phyloP scores from a whole-genome alignment of 2,888 invertebrate species.

The Ophion ventricosus region DNA sequence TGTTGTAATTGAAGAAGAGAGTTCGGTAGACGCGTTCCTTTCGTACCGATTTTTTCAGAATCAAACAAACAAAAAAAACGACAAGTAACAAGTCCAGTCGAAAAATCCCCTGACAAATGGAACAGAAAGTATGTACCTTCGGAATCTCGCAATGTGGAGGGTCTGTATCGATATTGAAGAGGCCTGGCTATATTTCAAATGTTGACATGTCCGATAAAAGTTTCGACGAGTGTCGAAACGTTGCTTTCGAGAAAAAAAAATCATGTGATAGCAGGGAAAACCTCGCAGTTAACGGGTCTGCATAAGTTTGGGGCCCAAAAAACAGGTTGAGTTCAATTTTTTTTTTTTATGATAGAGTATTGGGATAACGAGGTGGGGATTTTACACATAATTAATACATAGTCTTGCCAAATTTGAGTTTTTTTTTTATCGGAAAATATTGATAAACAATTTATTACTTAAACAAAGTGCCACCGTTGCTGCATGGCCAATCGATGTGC shows the following conservation, averaged over 20 bases:
- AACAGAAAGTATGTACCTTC: background rate
- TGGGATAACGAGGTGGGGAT: too few relatives aligned
- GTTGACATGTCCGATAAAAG: background rate
- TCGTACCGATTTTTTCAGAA: background rate
- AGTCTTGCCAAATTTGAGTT: background rate
- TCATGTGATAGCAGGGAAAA: background rate
- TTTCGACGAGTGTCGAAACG: background rate
- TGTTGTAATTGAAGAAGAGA: conserved; percentile 1
- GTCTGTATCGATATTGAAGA: background rate
- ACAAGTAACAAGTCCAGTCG: background rate
- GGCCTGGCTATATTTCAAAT: background rate
- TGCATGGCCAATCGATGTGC: background rate
- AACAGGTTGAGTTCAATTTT: background rate
- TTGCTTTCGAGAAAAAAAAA: background rate
- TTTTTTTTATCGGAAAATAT: background rate
- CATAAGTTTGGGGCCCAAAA: background rate
- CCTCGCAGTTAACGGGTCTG: background rate
- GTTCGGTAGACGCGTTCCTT: background rate
- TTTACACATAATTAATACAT: too few relatives aligned
- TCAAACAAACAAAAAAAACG: background rate
- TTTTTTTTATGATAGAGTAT: too few relatives aligned
- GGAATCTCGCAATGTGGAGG: background rate
- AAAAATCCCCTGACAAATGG: background rate
- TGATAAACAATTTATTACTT: background rate
- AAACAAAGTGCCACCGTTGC: background rate